phyloP scores from a whole-genome alignment of 2,797 vertebrate species.

The Aeoliscus strigatus region DNA sequence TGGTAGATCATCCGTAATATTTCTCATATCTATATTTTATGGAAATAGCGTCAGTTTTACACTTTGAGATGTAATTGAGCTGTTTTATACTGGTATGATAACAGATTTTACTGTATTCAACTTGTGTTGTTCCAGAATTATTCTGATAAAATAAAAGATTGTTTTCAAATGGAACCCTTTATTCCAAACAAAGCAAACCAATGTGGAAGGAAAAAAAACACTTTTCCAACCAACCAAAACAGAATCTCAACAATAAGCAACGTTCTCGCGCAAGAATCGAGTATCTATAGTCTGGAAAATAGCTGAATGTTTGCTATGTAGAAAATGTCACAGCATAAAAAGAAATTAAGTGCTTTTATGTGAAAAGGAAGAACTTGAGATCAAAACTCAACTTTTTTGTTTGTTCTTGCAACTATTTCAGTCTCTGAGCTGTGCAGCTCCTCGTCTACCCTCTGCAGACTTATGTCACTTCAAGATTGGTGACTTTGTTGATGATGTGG shows the following conservation, averaged over 20 bases:
- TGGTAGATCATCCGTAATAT: too few relatives aligned
- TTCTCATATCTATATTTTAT: constrained; percentile 9
- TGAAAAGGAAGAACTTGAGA: constrained; percentile 28
- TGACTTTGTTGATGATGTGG: constrained; percentile 81
- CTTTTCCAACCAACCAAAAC: too few relatives aligned
- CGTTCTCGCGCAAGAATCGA: constrained; percentile 2
- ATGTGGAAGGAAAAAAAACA: too few relatives aligned
- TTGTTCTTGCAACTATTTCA: too few relatives aligned
- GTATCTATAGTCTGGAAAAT: too few relatives aligned
- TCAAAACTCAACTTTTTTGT: not conserved
- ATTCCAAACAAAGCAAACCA: too few relatives aligned
- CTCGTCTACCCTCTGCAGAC: not conserved
- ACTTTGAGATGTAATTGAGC: constrained; percentile 15
- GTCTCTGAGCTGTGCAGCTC: not conserved
- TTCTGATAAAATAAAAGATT: constrained; percentile 11
- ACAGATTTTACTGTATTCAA: constrained; percentile 13
- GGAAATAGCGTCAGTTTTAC: constrained; percentile 15
- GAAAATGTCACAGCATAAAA: constrained; percentile 10
- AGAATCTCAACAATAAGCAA: constrained; percentile 11
- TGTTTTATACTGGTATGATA: constrained; percentile 29
- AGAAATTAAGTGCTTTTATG: constrained; percentile 3
- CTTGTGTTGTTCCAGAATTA: constrained; percentile 16
- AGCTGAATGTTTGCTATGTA: too few relatives aligned
- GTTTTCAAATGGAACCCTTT: constrained; percentile 40
- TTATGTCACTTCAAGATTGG: constrained; percentile 81